Percentiles rank a stretch among this genome's conserved stretches.
These are phyloP conservation scores for Habropoda laboriosa DNA, from an alignment of 1,140 invertebrate genomes.

Conservation along the genomic window DNA sequence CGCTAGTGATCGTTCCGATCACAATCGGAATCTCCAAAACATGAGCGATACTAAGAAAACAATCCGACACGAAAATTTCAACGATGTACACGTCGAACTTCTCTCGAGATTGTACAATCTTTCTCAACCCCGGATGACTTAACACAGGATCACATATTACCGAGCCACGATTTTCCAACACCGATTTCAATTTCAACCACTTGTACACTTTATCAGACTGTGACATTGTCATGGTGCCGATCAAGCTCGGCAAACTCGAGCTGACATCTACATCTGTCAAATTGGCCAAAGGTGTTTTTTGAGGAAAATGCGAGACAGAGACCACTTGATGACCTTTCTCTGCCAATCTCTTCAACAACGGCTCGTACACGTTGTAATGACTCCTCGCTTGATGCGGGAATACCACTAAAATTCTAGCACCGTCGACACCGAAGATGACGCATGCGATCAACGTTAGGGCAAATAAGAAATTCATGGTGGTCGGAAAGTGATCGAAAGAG, in stretches of 20 bases:
- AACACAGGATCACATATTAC: slow-evolving; percentile 10
- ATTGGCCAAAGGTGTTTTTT: slow-evolving; percentile 15
- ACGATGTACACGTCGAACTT: slow-evolving; percentile 29
- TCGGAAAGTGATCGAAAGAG: neutral
- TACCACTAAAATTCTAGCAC: slow-evolving; percentile 29
- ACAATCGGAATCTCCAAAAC: slow-evolving; percentile 22
- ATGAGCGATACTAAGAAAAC: slow-evolving; percentile 23
- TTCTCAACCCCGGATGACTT: slow-evolving; percentile 15
- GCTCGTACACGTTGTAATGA: slow-evolving; percentile 46
- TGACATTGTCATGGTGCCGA: neutral
- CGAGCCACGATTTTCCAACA: neutral
- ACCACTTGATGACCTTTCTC: slow-evolving; percentile 50
- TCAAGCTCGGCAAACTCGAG: neutral
- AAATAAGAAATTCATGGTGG: neutral
- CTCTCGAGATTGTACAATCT: slow-evolving; percentile 18
- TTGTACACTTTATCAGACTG: neutral
- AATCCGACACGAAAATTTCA: slow-evolving; percentile 34
- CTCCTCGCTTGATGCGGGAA: slow-evolving; percentile 36
- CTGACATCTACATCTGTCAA: slow-evolving; percentile 47
- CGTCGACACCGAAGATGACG: neutral
- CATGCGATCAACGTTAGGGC: slow-evolving; percentile 3
- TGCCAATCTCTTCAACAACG: slow-evolving; percentile 34
- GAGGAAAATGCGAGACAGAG: slow-evolving; percentile 40
- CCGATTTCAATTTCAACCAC: neutral
- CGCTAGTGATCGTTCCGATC: neutral